Evolutionary conservation across 2,113 vertebrate species (phyloP), one percentile per base, ranked within the genome.

Genomic region (Nycticryphes semicollaris): DNA sequence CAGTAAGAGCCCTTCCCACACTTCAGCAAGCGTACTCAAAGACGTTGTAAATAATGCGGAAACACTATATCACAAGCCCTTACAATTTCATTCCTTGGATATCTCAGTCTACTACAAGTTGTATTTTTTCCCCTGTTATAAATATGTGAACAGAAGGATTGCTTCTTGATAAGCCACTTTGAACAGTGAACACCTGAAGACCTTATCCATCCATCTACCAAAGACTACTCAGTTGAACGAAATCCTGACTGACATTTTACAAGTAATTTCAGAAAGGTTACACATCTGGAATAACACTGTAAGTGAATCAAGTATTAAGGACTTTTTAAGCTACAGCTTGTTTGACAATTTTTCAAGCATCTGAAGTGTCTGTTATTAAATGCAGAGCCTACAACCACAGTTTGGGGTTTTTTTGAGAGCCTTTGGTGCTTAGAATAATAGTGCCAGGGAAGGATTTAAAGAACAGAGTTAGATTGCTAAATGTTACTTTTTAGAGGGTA

Each of bases 111-210:
- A 7, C 37, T 53, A 24, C 3, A 48, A 84, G 15, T 10, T 64
- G 18, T 12, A 4, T 84, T 77, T 79, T 83, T 35, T 27, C 33
- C 21, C 22, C 13, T 72, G 67, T 75, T 73, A 84, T 1, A 75
- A 10, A 6, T 14, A 37, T 1, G 5, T 64, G n/a, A 93, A 67
- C 14, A 16, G 64, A 81, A 15, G 43, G 37, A 75, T 62, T 87
- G 21, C 28, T 84, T 87, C 47, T 80, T 89, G 18, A 68, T 87
- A 70, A 82, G 62, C 51, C 64, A 74, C 43, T 94, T 92, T 95
- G 67, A 84, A 20, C 84, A 63, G 80, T 64, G 77, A 95, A 48
- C 87, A 94, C 66, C 87, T 93, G 93, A 92, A 84, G 83, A 93
- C 87, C 86, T 86, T n/a, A 76, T 67, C 62, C 69, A 50, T 37